Evolutionary conservation across 2,888 invertebrate genomes (phyloP).

Genomic region (Sepiola atlantica): DNA sequence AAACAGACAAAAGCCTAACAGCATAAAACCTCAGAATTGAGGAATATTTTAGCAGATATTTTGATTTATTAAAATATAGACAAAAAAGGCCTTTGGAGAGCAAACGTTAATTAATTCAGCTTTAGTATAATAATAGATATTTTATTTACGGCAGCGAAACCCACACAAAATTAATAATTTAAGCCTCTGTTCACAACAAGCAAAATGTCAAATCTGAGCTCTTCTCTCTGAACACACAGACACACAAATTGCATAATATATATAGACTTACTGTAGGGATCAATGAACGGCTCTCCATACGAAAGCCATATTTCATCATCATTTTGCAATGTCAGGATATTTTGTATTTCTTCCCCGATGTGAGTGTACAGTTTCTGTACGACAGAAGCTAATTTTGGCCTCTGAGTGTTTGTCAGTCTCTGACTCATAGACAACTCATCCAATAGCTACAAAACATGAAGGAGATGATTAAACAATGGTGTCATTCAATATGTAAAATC

Average conservation of each 20-base stretch:
- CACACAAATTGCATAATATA: background rate
- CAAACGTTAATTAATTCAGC: too few relatives aligned
- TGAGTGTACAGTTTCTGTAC: conserved; percentile 70
- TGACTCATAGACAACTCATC: conserved; percentile 66
- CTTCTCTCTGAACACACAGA: background rate
- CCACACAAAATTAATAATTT: too few relatives aligned
- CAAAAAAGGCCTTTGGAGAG: too few relatives aligned
- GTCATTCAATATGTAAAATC: background rate
- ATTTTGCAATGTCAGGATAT: conserved; percentile 64
- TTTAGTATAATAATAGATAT: too few relatives aligned
- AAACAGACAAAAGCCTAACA: too few relatives aligned
- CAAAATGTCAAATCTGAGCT: background rate
- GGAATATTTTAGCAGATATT: too few relatives aligned
- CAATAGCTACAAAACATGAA: conserved; percentile 64
- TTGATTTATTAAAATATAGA: too few relatives aligned
- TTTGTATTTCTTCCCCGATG: conserved; percentile 68
- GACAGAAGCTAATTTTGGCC: conserved; percentile 66
- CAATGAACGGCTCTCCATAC: conserved; percentile 72
- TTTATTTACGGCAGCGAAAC: too few relatives aligned
- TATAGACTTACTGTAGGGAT: conserved; percentile 69
- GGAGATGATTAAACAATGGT: background rate
- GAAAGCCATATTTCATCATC: conserved; percentile 73
- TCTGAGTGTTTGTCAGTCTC: conserved; percentile 58
- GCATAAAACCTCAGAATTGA: too few relatives aligned
- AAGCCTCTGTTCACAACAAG: background rate